phyloP scores from a whole-genome alignment of 1,140 invertebrate species.

The Sitophilus oryzae region DNA sequence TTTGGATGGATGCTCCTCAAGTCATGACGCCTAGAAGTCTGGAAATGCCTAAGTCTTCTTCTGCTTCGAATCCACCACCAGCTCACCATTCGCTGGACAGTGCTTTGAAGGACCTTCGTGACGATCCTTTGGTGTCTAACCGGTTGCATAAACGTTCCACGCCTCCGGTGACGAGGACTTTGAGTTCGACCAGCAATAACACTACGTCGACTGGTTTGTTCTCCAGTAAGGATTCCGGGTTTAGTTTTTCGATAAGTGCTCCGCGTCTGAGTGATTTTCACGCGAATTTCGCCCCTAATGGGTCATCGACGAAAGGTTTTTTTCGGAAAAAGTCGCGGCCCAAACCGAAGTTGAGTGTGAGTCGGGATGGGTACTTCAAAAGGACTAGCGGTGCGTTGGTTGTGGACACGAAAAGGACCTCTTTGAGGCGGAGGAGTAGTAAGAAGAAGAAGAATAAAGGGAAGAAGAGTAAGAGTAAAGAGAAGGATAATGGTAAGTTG shows the following conservation, averaged over 20 bases:
- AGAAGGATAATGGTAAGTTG: constrained; percentile 26
- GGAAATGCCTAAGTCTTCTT: constrained; percentile 44
- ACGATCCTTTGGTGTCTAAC: constrained; percentile 43
- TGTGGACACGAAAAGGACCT: constrained; percentile 36
- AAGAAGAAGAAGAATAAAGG: constrained; percentile 38
- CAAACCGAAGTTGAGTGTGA: constrained; percentile 50
- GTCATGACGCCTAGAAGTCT: constrained; percentile 48
- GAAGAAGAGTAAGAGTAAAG: constrained; percentile 30
- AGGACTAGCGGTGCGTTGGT: constrained; percentile 42
- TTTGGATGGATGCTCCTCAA: constrained; percentile 54
- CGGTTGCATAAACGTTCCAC: constrained; percentile 43
- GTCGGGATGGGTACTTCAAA: constrained; percentile 57
- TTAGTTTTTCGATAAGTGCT: constrained; percentile 52
- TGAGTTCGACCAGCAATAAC: constrained; percentile 47
- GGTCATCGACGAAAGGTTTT: constrained; percentile 40
- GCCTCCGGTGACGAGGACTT: constrained; percentile 47
- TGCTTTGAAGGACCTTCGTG: constrained; percentile 49
- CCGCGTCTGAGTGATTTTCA: constrained; percentile 48
- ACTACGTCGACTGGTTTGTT: constrained; percentile 43
- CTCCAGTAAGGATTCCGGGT: constrained; percentile 52
- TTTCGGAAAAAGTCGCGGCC: constrained; percentile 37
- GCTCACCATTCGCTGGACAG: constrained; percentile 54
- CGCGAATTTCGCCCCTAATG: constrained; percentile 28
- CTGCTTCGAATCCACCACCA: constrained; percentile 25
- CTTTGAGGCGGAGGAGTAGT: constrained; percentile 37